These are phyloP conservation scores for Varecia variegata DNA, from an alignment of 2,797 vertebrate species.

Conservation along the genomic window DNA sequence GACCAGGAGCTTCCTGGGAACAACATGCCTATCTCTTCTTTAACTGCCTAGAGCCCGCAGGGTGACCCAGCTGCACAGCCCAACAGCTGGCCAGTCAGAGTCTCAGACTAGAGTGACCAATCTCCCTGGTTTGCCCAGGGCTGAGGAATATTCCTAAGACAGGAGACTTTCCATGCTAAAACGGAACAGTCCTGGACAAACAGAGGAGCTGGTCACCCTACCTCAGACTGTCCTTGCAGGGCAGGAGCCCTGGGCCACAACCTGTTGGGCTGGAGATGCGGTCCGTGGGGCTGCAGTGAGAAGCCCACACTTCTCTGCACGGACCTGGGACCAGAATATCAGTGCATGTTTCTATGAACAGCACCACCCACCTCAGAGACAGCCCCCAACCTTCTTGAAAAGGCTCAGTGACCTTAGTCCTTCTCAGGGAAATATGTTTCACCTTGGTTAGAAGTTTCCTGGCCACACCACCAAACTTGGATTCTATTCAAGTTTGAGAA, in stretches of 20 bases:
- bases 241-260: background rate
- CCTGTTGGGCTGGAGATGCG: background rate
- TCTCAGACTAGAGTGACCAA: background rate
- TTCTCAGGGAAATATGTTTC: slow-evolving; percentile 5
- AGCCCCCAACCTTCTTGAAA: background rate
- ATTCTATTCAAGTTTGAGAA: background rate
- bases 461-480: background rate
- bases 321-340: no score
- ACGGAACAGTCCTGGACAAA: background rate
- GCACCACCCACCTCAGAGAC: background rate
- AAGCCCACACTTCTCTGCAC: background rate
- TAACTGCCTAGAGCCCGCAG: background rate
- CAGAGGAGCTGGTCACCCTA: background rate
- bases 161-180: background rate
- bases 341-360: background rate
- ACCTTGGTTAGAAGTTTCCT: background rate
- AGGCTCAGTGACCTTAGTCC: background rate
- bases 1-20: background rate
- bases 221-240: background rate
- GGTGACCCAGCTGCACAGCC: background rate
- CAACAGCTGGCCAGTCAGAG: background rate
- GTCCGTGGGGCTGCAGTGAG: background rate
- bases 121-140: background rate
- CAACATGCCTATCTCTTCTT: background rate
- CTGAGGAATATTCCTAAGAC: background rate